Percentiles rank a stretch among this genome's conserved stretches.
Evolutionary conservation across 37 sponge, comb jelly and placozoan species (phyloP).

Genomic region (Agelas oroides): DNA sequence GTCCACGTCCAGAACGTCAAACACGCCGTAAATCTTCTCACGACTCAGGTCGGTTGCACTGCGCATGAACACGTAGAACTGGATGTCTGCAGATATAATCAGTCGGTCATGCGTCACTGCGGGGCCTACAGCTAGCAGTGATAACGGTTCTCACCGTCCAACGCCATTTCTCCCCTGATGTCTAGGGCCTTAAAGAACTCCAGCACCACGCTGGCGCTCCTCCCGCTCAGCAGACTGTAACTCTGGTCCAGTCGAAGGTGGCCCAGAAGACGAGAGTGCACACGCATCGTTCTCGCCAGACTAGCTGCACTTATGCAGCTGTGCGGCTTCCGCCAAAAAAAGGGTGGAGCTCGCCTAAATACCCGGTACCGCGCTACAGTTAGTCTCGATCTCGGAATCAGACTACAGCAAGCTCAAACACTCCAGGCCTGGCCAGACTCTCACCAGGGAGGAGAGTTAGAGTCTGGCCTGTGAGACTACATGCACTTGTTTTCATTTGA

Average conservation of each 20-base stretch:
- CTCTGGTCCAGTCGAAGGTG: slow-evolving; percentile 81
- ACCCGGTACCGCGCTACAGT: too few species aligned
- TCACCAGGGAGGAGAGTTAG: too few species aligned
- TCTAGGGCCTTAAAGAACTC: slow-evolving; percentile 83
- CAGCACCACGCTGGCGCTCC: slow-evolving; percentile 68
- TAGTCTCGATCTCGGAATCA: too few species aligned
- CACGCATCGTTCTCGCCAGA: slow-evolving; percentile 66
- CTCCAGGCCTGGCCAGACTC: too few species aligned
- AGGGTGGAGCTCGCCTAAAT: too few species aligned
- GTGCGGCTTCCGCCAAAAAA: too few species aligned
- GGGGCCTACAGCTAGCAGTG: not conserved
- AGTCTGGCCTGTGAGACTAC: too few species aligned
- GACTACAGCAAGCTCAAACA: too few species aligned
- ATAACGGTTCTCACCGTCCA: slow-evolving; percentile 70
- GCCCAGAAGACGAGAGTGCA: slow-evolving; percentile 38
- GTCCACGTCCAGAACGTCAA: slow-evolving; percentile 93
- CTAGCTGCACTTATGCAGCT: not conserved
- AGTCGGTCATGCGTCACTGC: too few species aligned
- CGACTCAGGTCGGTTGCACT: slow-evolving; percentile 81
- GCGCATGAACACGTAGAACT: slow-evolving; percentile 89
- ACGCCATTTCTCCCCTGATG: slow-evolving; percentile 80
- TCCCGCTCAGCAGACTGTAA: slow-evolving; percentile 79
- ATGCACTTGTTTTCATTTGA: too few species aligned
- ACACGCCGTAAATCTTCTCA: slow-evolving; percentile 79
- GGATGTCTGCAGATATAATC: slow-evolving; percentile 62